Evolutionary conservation across 2,888 invertebrate species (phyloP).

Genomic region (Cryptocephalus primarius): DNA sequence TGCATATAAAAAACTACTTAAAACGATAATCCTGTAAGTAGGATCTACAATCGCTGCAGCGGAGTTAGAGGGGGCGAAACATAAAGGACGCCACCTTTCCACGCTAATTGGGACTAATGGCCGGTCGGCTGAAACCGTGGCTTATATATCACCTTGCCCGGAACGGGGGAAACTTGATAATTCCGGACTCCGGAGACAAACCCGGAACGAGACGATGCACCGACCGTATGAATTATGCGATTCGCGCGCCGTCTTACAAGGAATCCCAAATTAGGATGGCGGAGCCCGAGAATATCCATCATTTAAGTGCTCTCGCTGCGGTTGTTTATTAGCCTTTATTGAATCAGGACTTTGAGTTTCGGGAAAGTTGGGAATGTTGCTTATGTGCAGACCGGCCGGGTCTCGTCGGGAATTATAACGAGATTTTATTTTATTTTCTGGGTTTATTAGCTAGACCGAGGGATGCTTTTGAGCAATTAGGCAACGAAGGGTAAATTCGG

Average conservation of each 20-base stretch:
- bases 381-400: too few species aligned
- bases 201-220: conserved; percentile 16
- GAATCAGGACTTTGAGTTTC: conserved; percentile 4
- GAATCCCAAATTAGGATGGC: conserved; percentile 9
- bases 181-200: conserved; percentile 27
- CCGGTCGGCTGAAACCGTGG: conserved; percentile 28
- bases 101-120: conserved; percentile 34
- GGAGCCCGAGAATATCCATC: conserved; percentile 9
- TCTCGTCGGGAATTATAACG: too few species aligned
- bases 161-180: conserved; percentile 31
- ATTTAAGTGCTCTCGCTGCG: conserved; percentile 6
- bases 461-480: too few species aligned
- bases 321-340: conserved; percentile 9
- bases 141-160: conserved; percentile 28
- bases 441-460: too few species aligned
- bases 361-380: not conserved
- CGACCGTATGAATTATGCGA: conserved; percentile 22
- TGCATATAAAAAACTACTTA: too few species aligned
- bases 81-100: conserved; percentile 26
- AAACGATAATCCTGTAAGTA: too few species aligned
- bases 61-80: not conserved
- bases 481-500: too few species aligned
- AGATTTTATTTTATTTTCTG: too few species aligned
- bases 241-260: conserved; percentile 9
- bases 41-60: too few species aligned